Evolutionary conservation across 2,888 invertebrate species (phyloP).

Genomic region (Diplazon laetatorius): DNA sequence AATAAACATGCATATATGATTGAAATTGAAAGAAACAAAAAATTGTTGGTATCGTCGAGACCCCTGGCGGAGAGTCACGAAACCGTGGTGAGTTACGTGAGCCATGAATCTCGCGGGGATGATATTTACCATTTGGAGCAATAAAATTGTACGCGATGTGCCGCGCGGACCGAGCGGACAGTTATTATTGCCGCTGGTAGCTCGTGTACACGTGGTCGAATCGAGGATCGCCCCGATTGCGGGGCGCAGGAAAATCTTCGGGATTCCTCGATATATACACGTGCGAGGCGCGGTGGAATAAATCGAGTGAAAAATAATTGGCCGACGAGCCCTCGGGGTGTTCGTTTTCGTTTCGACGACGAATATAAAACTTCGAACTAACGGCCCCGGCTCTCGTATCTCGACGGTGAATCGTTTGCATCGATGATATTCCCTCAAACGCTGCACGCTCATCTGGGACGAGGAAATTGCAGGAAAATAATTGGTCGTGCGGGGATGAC

Average conservation of each 20-base stretch:
- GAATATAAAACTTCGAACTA: too few relatives aligned
- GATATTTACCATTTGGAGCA: constrained; percentile 44
- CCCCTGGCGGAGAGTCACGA: constrained; percentile 9
- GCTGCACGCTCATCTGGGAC: not conserved
- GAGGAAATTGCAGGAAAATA: constrained; percentile 17
- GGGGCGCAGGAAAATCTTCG: constrained; percentile 8
- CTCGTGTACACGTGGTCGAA: constrained; percentile 14
- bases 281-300: not conserved
- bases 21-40: not conserved
- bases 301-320: constrained; percentile 38
- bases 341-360: not conserved
- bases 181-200: constrained; percentile 19
- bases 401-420: too few relatives aligned
- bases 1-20: not conserved
- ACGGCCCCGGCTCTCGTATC: too few relatives aligned
- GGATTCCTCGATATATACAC: constrained; percentile 30
- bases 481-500: not conserved
- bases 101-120: constrained; percentile 28
- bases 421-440: not conserved
- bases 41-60: not conserved
- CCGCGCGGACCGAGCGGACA: constrained; percentile 18
- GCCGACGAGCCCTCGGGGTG: constrained; percentile 3
- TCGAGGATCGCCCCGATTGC: not conserved
- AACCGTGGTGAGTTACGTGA: constrained; percentile 27
- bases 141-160: constrained; percentile 43